These are phyloP conservation scores for Lacerta bilineata DNA, from an alignment of 2,797 vertebrate genomes.

Conservation along the genomic window DNA sequence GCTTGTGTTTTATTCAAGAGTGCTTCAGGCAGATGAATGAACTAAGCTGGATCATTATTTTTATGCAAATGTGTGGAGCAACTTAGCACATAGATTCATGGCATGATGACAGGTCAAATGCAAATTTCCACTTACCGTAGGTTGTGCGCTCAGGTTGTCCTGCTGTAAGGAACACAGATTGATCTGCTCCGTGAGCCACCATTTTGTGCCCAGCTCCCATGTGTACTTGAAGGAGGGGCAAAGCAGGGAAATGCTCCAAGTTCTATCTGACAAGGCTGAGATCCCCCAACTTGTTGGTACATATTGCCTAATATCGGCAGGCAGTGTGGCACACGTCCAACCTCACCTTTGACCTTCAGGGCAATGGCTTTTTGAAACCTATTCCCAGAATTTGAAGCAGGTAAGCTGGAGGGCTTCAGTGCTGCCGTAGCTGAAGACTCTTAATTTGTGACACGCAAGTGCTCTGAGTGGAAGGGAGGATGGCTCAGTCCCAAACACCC, in stretches of 20 bases:
- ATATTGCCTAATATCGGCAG: background rate
- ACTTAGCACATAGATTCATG: background rate
- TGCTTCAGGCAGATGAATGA: background rate
- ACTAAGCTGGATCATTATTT: background rate
- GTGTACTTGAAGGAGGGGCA: too few species aligned
- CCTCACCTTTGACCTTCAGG: background rate
- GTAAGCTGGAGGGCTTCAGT: background rate
- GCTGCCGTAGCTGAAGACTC: background rate
- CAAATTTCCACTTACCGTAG: too few species aligned
- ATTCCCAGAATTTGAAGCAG: background rate
- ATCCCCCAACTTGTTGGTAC: background rate
- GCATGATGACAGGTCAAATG: background rate
- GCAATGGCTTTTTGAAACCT: background rate
- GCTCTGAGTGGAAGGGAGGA: background rate
- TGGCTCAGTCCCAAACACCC: background rate
- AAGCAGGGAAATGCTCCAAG: background rate
- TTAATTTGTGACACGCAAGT: background rate
- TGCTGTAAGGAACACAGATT: too few species aligned
- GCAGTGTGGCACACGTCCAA: background rate
- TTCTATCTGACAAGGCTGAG: background rate
- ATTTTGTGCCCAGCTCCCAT: too few species aligned
- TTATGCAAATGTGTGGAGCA: background rate
- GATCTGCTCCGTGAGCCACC: too few species aligned
- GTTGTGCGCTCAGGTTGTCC: too few species aligned
- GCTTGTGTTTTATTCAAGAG: background rate